Conservation (phyloP, 2,797 vertebrate genomes). For the Antennarius maculatus region DNA sequence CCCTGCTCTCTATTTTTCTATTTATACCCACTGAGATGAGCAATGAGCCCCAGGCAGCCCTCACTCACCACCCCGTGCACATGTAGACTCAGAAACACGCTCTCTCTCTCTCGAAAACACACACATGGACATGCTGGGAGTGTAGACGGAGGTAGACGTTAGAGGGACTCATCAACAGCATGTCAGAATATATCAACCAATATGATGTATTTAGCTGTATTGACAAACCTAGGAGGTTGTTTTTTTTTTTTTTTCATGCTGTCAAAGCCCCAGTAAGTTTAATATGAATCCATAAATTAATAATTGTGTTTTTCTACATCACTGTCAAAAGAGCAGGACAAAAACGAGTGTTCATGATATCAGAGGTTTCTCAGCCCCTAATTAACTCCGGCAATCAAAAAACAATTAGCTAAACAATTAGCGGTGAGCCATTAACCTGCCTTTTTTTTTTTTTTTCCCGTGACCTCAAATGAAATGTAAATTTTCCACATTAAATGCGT, state of each 20-base stretch:
- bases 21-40: constrained; percentile 76
- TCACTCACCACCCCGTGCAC: constrained; percentile 51
- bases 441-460: constrained; percentile 5
- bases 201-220: constrained; percentile 56
- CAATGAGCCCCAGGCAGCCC: constrained; percentile 69
- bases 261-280: constrained; percentile 9
- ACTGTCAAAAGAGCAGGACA: neutral
- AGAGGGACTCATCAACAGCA: constrained; percentile 56
- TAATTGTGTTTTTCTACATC: constrained; percentile 20
- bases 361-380: constrained; percentile 34
- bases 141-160: constrained; percentile 58
- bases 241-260: neutral
- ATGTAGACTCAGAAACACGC: constrained; percentile 50
- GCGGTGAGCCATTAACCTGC: constrained; percentile 45
- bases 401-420: constrained; percentile 33
- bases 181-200: constrained; percentile 60
- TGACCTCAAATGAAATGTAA: constrained; percentile 46
- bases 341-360: neutral
- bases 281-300: constrained; percentile 24
- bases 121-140: constrained; percentile 32
- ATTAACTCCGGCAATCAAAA: constrained; percentile 40
- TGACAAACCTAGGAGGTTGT: constrained; percentile 42
- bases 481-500: constrained; percentile 38
- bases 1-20: constrained; percentile 69
- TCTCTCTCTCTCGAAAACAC: constrained; percentile 11